Conservation (phyloP, 2,888 invertebrate genomes). For the Agrotis exclamationis region DNA sequence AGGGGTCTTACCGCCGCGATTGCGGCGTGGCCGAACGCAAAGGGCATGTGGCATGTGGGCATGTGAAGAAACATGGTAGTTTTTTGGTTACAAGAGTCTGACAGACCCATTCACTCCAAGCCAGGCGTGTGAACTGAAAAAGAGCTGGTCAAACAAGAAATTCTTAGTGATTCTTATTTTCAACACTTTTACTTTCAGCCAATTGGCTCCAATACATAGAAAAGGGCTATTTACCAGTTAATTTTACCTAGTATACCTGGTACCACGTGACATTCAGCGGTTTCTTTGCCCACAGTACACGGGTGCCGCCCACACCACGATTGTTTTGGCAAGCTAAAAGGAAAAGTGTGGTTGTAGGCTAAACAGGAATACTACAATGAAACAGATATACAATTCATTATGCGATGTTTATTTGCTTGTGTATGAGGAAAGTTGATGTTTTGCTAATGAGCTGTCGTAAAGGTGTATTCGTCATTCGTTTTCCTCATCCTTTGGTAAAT, state of each 20-base stretch:
- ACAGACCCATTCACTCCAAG: too few relatives aligned
- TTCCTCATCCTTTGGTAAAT: neutral
- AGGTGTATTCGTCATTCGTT: constrained; percentile 10
- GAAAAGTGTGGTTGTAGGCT: constrained; percentile 29
- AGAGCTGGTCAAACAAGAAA: too few relatives aligned
- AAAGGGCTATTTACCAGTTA: constrained; percentile 16
- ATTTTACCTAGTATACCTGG: constrained; percentile 10
- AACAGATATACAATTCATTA: constrained; percentile 49
- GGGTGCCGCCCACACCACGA: constrained; percentile 39
- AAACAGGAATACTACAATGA: constrained; percentile 47
- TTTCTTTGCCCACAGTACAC: constrained; percentile 29
- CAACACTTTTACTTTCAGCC: neutral
- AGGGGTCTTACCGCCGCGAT: too few relatives aligned
- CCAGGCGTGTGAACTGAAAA: too few relatives aligned
- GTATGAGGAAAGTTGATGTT: constrained; percentile 26
- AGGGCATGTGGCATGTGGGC: too few relatives aligned
- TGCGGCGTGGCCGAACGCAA: too few relatives aligned
- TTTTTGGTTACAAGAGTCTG: too few relatives aligned
- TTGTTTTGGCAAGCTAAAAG: constrained; percentile 39
- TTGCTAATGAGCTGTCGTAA: constrained; percentile 10
- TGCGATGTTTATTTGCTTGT: constrained; percentile 23
- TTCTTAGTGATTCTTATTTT: neutral
- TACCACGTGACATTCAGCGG: constrained; percentile 28
- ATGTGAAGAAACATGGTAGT: too few relatives aligned
- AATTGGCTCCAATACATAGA: neutral